Conservation (phyloP, 2,888 invertebrate genomes). For the Chrysomela aeneicollis region DNA sequence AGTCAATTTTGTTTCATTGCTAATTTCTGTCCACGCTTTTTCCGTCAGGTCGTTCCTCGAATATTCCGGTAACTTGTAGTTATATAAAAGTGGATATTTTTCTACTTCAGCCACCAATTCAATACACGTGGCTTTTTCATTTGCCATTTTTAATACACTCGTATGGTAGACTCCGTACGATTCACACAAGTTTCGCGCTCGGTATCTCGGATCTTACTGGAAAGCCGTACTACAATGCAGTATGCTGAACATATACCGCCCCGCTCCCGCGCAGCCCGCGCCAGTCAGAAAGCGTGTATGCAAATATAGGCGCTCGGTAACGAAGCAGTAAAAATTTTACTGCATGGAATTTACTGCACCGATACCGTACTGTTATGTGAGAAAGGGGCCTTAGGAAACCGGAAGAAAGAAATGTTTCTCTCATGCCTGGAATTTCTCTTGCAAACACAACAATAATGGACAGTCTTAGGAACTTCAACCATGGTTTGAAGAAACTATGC, state of each 20-base stretch:
- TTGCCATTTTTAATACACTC: not conserved
- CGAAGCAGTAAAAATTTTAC: no score
- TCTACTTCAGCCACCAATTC: conserved; percentile 1
- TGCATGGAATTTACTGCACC: no score
- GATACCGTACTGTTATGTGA: no score
- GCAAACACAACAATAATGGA: not conserved
- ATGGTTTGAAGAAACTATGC: no score
- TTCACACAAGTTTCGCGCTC: no score
- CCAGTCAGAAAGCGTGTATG: no score
- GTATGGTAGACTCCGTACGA: no score
- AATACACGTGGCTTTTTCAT: not conserved
- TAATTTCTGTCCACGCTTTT: conserved; percentile 2
- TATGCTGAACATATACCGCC: no score
- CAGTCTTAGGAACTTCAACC: not conserved
- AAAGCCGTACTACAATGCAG: no score
- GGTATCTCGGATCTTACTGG: no score
- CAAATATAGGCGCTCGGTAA: no score
- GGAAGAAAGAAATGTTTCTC: not conserved
- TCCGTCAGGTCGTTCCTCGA: not conserved
- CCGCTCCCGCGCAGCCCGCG: no score
- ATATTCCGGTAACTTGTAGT: not conserved
- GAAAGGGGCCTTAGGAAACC: conserved; percentile 2
- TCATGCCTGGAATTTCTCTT: not conserved
- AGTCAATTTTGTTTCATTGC: not conserved
- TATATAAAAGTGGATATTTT: not conserved